Percentiles rank a stretch among this genome's conserved stretches.
phyloP scores from a whole-genome alignment of 2,113 vertebrate genomes.

The Pterophyllum scalare region DNA sequence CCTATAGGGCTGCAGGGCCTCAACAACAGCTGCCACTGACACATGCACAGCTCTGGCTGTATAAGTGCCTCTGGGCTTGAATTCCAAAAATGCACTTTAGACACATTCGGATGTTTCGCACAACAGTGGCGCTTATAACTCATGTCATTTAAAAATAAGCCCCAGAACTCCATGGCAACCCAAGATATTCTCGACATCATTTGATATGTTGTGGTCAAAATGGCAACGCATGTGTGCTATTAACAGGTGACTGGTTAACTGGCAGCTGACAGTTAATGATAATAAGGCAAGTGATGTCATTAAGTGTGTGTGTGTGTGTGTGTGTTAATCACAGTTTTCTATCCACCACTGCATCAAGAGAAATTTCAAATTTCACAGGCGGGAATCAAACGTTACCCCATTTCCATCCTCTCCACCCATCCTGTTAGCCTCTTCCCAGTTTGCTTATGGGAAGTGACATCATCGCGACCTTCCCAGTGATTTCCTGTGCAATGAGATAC shows the following conservation, averaged over 20 bases:
- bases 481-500: not conserved
- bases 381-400: not conserved
- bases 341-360: not conserved
- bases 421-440: not conserved
- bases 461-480: conserved; percentile 26
- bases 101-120: conserved; percentile 69
- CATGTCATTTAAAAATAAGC: conserved; percentile 70
- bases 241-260: conserved; percentile 29
- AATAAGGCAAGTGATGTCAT: conserved; percentile 13
- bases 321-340: not conserved
- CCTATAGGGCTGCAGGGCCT: conserved; percentile 59
- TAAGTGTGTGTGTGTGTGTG: not conserved
- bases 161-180: conserved; percentile 59
- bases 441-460: conserved; percentile 38
- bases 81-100: conserved; percentile 76
- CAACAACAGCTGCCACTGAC: conserved; percentile 87
- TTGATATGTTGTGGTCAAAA: conserved; percentile 24
- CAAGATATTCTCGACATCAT: conserved; percentile 49
- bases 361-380: conserved; percentile 5
- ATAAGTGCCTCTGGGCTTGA: conserved; percentile 61
- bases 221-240: not conserved
- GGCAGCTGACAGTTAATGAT: not conserved
- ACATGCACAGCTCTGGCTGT: conserved; percentile 69
- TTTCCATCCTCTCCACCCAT: not conserved
- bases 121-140: conserved; percentile 61